Percentiles rank a stretch among this genome's conserved stretches.
phyloP scores from a whole-genome alignment of 2,888 invertebrate species.

The Drosophila neutralis region DNA sequence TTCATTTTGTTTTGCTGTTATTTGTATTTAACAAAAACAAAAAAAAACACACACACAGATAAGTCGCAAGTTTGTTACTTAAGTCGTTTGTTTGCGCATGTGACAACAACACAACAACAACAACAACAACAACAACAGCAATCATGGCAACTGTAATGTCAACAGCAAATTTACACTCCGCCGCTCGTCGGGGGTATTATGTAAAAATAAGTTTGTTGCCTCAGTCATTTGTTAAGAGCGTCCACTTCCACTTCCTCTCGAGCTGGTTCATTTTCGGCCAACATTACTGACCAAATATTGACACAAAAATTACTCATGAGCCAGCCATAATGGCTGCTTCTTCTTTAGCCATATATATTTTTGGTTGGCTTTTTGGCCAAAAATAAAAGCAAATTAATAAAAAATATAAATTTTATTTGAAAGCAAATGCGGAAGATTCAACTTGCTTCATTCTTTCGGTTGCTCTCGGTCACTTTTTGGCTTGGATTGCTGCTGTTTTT shows the following conservation, averaged over 20 bases:
- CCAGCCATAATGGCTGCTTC: constrained; percentile 25
- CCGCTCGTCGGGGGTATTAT: constrained; percentile 30
- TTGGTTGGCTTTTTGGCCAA: constrained; percentile 46
- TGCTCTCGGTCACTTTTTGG: constrained; percentile 10
- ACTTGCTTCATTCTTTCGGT: constrained; percentile 21
- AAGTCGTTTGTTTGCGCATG: constrained; percentile 65
- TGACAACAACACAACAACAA: constrained; percentile 61
- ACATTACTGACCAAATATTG: constrained; percentile 45
- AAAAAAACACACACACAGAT: not conserved
- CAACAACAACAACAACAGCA: constrained; percentile 21
- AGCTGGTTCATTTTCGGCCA: constrained; percentile 11
- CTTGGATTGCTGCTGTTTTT: constrained; percentile 27
- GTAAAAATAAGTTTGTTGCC: constrained; percentile 56
- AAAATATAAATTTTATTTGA: constrained; percentile 21
- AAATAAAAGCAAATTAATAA: constrained; percentile 59
- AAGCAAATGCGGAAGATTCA: constrained; percentile 73
- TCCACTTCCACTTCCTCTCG: constrained; percentile 32
- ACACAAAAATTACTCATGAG: constrained; percentile 36
- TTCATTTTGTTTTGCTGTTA: constrained; percentile 37
- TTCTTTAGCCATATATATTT: not conserved
- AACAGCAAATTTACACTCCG: constrained; percentile 25
- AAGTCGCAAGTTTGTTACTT: constrained; percentile 53
- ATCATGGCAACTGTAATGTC: constrained; percentile 38
- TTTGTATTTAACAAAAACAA: constrained; percentile 53
- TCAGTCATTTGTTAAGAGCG: constrained; percentile 41